Evolutionary conservation across 1,140 invertebrate genomes (phyloP).

Genomic region (Nixonia krombeini): DNA sequence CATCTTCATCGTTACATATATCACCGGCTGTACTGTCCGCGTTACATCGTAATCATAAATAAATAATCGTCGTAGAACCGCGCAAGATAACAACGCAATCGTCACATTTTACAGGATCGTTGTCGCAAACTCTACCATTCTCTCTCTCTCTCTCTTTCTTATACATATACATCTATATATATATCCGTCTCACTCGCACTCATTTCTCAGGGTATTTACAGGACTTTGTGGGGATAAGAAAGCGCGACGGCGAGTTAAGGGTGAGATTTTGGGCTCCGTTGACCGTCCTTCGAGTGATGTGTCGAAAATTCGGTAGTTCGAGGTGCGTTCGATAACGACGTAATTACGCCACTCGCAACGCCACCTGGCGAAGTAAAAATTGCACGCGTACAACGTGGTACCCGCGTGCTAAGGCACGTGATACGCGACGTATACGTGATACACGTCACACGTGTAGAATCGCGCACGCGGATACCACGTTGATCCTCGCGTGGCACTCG

Average conservation of each 20-base stretch:
- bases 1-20: conserved; percentile 50
- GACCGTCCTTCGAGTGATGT: too few species aligned
- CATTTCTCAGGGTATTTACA: conserved; percentile 31
- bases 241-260: too few species aligned
- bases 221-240: neutral
- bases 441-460: conserved; percentile 10
- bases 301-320: too few species aligned
- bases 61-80: conserved; percentile 63
- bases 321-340: too few species aligned
- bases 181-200: too few species aligned
- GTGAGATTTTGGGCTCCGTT: too few species aligned
- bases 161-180: too few species aligned
- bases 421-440: conserved; percentile 4
- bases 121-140: conserved; percentile 1
- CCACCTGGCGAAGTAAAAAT: neutral
- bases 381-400: neutral
- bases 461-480: conserved; percentile 3
- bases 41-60: conserved; percentile 61
- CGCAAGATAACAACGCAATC: conserved; percentile 59
- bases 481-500: neutral
- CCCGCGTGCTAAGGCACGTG: neutral
- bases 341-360: neutral
- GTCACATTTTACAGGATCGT: conserved; percentile 32
- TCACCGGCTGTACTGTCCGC: conserved; percentile 41
- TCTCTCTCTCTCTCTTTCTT: conserved; percentile 25